A percentile compares a stretch with the other conserved stretches of the same genome.
phyloP scores from a whole-genome alignment of 2,888 invertebrate genomes.

The Hofmannophila pseudospretella region DNA sequence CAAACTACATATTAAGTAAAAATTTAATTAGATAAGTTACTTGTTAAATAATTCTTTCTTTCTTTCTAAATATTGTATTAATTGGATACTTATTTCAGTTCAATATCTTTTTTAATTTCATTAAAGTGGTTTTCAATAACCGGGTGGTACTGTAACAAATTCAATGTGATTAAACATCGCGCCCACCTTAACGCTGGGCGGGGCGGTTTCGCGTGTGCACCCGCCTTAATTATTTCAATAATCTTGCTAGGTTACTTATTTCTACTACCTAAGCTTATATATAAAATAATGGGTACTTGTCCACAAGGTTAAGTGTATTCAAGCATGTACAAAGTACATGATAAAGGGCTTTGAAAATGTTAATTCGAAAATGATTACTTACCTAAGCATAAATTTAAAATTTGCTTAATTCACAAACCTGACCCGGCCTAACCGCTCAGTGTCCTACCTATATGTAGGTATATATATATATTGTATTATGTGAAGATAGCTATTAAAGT shows the following conservation, averaged over 20 bases:
- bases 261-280: not conserved
- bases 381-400: slow-evolving; percentile 1
- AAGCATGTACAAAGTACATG: too few species aligned
- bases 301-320: too few species aligned
- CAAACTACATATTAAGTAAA: not conserved
- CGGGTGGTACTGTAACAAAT: slow-evolving; percentile 30
- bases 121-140: slow-evolving; percentile 32
- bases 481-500: slow-evolving; percentile 55
- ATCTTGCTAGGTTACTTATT: slow-evolving; percentile 8
- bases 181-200: slow-evolving; percentile 13
- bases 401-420: slow-evolving; percentile 6
- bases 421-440: slow-evolving; percentile 13
- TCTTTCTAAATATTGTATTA: too few species aligned
- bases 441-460: slow-evolving; percentile 11
- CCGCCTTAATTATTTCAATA: slow-evolving; percentile 17
- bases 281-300: not conserved
- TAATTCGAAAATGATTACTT: too few species aligned
- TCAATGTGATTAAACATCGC: slow-evolving; percentile 28
- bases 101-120: slow-evolving; percentile 25
- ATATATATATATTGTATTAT: slow-evolving; percentile 30
- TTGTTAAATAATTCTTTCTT: not conserved
- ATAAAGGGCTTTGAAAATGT: not conserved
- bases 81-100: too few species aligned
- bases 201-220: slow-evolving; percentile 13
- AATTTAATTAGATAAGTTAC: not conserved